These are phyloP conservation scores for Allacma fusca DNA, from an alignment of 2,888 invertebrate species.

Conservation along the genomic window DNA sequence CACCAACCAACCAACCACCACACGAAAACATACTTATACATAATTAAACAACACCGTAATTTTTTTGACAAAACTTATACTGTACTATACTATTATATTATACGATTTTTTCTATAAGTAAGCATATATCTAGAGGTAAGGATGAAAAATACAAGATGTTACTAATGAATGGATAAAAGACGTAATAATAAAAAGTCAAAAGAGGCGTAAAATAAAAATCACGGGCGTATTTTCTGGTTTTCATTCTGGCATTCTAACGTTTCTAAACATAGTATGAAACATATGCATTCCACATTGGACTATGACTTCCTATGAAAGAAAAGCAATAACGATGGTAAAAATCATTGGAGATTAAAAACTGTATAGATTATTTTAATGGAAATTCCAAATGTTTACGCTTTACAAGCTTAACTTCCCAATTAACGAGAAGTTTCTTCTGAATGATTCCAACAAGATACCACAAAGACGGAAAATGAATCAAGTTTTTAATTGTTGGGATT, in stretches of 20 bases:
- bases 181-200: conserved; percentile 37
- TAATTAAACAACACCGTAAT: not conserved
- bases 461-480: too few species aligned
- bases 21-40: not conserved
- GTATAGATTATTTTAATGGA: not conserved
- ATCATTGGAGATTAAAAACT: conserved; percentile 7
- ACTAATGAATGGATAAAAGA: conserved; percentile 26
- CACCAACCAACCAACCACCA: not conserved
- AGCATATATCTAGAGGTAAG: not conserved
- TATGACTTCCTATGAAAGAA: too few species aligned
- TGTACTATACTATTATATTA: not conserved
- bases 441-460: not conserved
- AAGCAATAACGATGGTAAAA: not conserved
- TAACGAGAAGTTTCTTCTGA: not conserved
- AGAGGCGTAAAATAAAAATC: conserved; percentile 30
- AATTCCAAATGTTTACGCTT: not conserved
- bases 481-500: conserved; percentile 49
- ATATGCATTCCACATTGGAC: too few species aligned
- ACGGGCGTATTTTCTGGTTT: conserved; percentile 8
- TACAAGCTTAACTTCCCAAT: not conserved
- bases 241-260: too few species aligned
- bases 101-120: conserved; percentile 12
- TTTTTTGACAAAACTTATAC: conserved; percentile 26
- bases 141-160: conserved; percentile 29
- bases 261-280: too few species aligned